A percentile compares a stretch with the other conserved stretches of the same genome.
These are phyloP conservation scores for Psylliodes chrysocephalus DNA, from an alignment of 2,888 invertebrate species.

Conservation along the genomic window DNA sequence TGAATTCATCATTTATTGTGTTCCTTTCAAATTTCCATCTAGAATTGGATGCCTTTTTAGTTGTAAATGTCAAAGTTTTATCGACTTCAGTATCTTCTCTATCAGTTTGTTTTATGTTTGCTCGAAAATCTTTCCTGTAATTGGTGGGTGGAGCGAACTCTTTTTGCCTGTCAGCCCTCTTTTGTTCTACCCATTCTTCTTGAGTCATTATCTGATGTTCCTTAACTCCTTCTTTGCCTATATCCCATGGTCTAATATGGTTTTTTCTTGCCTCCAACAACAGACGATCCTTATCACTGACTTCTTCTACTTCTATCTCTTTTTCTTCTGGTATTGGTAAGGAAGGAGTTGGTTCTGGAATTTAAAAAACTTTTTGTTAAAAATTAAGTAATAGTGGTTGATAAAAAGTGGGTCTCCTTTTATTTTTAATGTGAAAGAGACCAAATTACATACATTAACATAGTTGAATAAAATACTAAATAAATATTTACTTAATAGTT, in stretches of 20 bases:
- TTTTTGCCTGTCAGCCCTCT: constrained; percentile 74
- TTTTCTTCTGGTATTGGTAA: constrained; percentile 40
- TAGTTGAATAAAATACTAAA: no score
- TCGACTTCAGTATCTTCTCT: constrained; percentile 11
- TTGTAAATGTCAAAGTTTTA: constrained; percentile 56
- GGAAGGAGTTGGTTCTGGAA: constrained; percentile 47
- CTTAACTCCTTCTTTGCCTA: constrained; percentile 73
- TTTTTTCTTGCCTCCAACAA: constrained; percentile 67
- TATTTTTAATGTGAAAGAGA: no score
- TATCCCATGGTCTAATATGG: constrained; percentile 77
- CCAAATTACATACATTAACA: no score
- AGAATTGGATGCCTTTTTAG: constrained; percentile 46
- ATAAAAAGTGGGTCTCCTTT: no score
- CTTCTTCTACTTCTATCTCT: constrained; percentile 62
- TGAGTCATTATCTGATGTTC: constrained; percentile 73
- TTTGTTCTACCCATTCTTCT: constrained; percentile 81
- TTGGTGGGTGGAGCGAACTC: constrained; percentile 81
- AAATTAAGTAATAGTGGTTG: no score
- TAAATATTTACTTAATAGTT: no score
- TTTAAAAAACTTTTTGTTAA: no score
- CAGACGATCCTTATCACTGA: constrained; percentile 64
- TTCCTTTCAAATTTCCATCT: constrained; percentile 26
- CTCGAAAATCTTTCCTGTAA: constrained; percentile 48
- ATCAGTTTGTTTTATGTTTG: constrained; percentile 16
- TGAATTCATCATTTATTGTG: constrained; percentile 37